Evolutionary conservation across 23 tunicate species (phyloP), one percentile per base, ranked within the genome.

Genomic region (Trididemnum nubilum): DNA sequence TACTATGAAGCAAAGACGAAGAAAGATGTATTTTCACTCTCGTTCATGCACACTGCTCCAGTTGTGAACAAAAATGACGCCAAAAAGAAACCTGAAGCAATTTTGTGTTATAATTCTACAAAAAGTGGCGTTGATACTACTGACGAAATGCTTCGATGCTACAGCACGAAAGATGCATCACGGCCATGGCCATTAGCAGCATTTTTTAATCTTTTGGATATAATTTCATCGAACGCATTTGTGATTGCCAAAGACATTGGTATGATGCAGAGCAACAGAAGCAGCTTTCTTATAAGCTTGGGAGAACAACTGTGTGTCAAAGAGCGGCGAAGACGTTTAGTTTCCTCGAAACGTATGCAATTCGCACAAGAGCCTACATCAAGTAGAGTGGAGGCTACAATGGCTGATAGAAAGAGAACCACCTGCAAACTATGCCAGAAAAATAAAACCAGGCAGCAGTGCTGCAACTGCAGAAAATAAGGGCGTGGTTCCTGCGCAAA

Each of bases 151-250:
- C 60, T 12, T 30, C 59, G 29, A 37, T 38, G 79, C 38, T 37
- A 73, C 79, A 73, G 79, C 79, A 73, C 79, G 37, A 73, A 38
- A 73, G 79, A 58, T 73, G 79, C 79, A 36, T 73, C 79, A 36
- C 37, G 59, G 33, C 79, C 12, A 73, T 73, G 79, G 79, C 79
- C 79, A 36, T 73, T 39, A 49, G 79, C 79, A 73, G 79, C 79
- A 12, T 73, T 73, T 73, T 73, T 73, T 59, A 73, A 73, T 73
- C 79, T 73, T 40, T 73, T 73, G 59, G 79, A 40, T 24, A 37
- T 73, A 19, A 73, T 73, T 36, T 73, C 59, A 25, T 73, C 5
- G 79, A 38, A 73, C 60, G 37, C 79, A 73, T 73, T 73, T 73
- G 58, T 73, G 79, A 73, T 73, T 36, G 79, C 79, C 79, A 73